Percentiles rank a stretch among this genome's conserved stretches.
Conservation (phyloP, 2,113 vertebrate genomes). For the Zosterops borbonicus region DNA sequence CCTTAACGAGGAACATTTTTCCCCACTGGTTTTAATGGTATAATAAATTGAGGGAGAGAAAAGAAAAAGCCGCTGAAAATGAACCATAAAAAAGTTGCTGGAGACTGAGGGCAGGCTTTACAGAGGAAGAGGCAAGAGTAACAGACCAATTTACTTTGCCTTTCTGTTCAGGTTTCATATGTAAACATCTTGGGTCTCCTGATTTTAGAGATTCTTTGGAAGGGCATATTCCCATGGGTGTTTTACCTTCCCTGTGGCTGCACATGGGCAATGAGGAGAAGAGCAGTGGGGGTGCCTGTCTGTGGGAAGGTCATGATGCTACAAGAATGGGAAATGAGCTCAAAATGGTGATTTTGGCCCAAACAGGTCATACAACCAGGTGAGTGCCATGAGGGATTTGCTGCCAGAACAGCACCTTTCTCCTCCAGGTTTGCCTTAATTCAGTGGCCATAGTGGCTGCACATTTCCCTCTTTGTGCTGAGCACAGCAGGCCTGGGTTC, state of each 20-base stretch:
- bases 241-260: neutral
- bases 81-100: neutral
- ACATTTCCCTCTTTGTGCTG: rapidly evolving
- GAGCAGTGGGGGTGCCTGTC: neutral
- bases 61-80: constrained; percentile 19
- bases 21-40: neutral
- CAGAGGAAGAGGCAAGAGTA: constrained; percentile 7
- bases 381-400: neutral
- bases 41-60: constrained; percentile 16
- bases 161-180: neutral
- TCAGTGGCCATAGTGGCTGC: neutral
- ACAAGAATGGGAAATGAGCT: neutral
- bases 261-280: rapidly evolving
- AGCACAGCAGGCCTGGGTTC: neutral
- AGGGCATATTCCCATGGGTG: neutral
- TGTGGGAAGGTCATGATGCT: neutral
- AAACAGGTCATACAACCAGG: rapidly evolving
- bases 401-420: neutral
- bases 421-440: neutral
- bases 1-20: constrained; percentile 38
- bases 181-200: neutral
- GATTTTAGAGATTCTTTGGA: neutral
- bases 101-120: neutral
- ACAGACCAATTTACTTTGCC: constrained; percentile 8
- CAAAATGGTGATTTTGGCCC: neutral